These are phyloP conservation scores for Astropecten irregularis DNA, from an alignment of 53 echinoderm and acorn worm species.

Conservation along the genomic window DNA sequence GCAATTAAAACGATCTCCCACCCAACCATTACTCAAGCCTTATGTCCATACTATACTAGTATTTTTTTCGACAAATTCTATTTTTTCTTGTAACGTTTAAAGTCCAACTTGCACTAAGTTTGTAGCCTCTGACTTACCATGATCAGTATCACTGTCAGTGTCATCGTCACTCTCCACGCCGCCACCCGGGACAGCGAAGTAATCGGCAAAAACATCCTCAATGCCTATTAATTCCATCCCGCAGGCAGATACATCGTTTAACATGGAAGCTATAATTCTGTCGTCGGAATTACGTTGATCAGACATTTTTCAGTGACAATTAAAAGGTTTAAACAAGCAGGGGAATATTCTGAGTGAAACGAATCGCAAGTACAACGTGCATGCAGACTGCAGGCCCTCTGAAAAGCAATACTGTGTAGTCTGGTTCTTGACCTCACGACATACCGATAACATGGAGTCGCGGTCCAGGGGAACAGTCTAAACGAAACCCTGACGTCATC, in stretches of 20 bases:
- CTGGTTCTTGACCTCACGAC: no score
- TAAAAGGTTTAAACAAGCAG: not conserved
- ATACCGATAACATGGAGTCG: no score
- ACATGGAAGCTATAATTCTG: not conserved
- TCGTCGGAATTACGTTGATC: not conserved
- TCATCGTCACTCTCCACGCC: not conserved
- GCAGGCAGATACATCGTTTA: not conserved
- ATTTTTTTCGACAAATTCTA: no score
- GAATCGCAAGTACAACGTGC: not conserved
- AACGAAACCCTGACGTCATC: not conserved
- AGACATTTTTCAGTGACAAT: not conserved
- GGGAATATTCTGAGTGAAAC: not conserved
- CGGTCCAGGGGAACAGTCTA: not conserved
- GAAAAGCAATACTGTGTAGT: no score
- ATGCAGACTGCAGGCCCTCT: not conserved
- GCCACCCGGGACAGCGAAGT: not conserved
- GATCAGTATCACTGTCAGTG: not conserved
- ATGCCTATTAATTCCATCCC: not conserved
- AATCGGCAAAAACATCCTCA: slow-evolving; percentile 1
- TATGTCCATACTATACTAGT: no score
- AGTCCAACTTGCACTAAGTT: not conserved
- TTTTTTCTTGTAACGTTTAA: not conserved
- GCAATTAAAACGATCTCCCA: no score
- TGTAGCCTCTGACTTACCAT: not conserved
- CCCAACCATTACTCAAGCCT: no score